phyloP scores from a whole-genome alignment of 1,140 invertebrate genomes.

The Procambarus virginalis region DNA sequence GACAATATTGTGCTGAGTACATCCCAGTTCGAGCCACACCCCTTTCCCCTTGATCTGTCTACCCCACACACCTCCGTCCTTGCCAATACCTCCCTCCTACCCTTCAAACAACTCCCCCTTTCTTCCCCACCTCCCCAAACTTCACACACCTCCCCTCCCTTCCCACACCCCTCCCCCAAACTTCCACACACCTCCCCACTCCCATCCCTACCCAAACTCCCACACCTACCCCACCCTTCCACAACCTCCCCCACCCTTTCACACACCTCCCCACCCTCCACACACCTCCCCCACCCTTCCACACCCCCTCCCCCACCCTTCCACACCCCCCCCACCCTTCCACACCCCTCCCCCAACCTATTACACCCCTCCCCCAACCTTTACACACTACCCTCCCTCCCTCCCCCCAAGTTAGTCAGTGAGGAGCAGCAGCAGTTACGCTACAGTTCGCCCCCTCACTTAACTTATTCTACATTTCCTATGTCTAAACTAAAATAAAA shows the following conservation, averaged over 20 bases:
- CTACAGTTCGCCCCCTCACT: too few species aligned
- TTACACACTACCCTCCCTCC: too few species aligned
- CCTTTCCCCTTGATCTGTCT: neutral
- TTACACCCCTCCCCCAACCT: neutral
- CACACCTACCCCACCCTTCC: too few species aligned
- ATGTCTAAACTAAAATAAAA: too few species aligned
- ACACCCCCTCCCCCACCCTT: too few species aligned
- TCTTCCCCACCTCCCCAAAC: neutral
- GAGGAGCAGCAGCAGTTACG: too few species aligned
- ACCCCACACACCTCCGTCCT: too few species aligned
- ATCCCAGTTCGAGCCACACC: neutral
- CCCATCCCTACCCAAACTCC: fast-evolving
- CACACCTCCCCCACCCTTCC: neutral
- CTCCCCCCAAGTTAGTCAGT: too few species aligned
- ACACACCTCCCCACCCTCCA: neutral
- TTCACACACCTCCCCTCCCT: neutral
- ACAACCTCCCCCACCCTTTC: neutral
- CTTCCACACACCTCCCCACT: neutral
- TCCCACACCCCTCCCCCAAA: neutral
- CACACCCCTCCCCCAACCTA: neutral
- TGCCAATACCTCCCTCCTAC: too few species aligned
- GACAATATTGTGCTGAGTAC: too few species aligned
- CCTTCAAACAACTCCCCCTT: too few species aligned
- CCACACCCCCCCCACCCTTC: neutral
- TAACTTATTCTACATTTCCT: too few species aligned